Evolutionary conservation across 2,113 vertebrate species (phyloP).

Genomic region (Muntiacus reevesi): DNA sequence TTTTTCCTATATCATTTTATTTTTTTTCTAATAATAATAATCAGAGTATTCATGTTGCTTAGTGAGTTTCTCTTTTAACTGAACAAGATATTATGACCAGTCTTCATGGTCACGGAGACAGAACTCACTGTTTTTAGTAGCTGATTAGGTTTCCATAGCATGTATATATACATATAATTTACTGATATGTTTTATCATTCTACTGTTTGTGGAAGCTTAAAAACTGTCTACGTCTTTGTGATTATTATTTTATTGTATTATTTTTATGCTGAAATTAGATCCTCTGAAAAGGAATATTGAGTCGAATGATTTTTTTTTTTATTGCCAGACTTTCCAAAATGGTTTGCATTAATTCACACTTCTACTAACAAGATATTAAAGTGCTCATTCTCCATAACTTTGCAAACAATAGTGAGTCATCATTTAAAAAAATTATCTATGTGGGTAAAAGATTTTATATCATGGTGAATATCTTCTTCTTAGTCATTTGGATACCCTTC

Average conservation of each 20-base stretch:
- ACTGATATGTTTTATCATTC: not conserved
- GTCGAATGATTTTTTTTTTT: not conserved
- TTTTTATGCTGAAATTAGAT: not conserved
- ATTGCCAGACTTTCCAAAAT: not conserved
- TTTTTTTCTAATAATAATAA: not conserved
- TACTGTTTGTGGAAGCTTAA: not conserved
- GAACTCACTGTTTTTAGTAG: not conserved
- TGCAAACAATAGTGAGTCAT: not conserved
- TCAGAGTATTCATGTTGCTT: not conserved
- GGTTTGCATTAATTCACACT: not conserved
- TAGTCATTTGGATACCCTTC: not conserved
- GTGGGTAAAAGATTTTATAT: not conserved
- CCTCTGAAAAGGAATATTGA: not conserved
- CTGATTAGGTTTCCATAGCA: not conserved
- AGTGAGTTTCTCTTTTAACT: not conserved
- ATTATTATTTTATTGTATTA: not conserved
- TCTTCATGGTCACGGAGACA: not conserved
- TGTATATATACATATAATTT: not conserved
- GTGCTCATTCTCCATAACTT: not conserved
- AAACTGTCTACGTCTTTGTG: not conserved
- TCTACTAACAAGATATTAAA: not conserved
- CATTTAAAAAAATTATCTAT: not conserved
- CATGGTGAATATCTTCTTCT: not conserved
- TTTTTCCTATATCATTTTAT: not conserved
- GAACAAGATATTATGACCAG: not conserved